A percentile compares a stretch with the other conserved stretches of the same genome.
These are phyloP conservation scores for Mnemiopsis leidyi DNA, from an alignment of 37 sponge, comb jelly and placozoan genomes.

Conservation along the genomic window DNA sequence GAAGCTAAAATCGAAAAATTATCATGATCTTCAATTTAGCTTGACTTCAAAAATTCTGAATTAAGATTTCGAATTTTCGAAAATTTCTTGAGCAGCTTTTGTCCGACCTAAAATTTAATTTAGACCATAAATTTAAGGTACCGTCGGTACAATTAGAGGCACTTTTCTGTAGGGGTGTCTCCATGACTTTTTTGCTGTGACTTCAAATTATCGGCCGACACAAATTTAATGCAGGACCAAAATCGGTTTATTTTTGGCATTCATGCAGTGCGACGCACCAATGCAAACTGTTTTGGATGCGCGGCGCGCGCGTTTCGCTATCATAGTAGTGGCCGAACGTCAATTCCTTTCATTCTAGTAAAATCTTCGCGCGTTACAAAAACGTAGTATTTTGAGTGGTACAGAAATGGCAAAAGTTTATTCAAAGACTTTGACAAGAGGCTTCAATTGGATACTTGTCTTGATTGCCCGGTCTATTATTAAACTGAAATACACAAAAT, in stretches of 20 bases:
- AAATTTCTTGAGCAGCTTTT: no score
- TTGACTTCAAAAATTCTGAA: no score
- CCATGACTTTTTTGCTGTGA: no score
- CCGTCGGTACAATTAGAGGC: no score
- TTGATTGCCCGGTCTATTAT: neutral
- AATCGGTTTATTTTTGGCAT: neutral
- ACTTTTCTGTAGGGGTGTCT: no score
- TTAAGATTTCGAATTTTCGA: no score
- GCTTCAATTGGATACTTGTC: neutral
- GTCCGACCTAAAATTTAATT: no score
- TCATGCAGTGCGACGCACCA: neutral
- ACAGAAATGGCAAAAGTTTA: neutral
- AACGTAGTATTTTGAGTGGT: neutral
- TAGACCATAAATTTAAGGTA: no score
- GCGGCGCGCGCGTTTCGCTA: neutral
- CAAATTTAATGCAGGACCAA: no score
- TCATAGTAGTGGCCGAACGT: neutral
- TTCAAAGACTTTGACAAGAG: neutral
- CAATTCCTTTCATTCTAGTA: neutral
- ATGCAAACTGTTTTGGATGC: neutral
- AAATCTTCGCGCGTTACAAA: neutral
- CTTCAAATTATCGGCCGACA: no score
- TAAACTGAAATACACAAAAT: neutral
- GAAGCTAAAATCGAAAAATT: no score
- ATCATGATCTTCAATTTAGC: no score